These are phyloP conservation scores for Umimayanthus kanabou DNA, from an alignment of 92 coral and sea anemone genomes.

Conservation along the genomic window DNA sequence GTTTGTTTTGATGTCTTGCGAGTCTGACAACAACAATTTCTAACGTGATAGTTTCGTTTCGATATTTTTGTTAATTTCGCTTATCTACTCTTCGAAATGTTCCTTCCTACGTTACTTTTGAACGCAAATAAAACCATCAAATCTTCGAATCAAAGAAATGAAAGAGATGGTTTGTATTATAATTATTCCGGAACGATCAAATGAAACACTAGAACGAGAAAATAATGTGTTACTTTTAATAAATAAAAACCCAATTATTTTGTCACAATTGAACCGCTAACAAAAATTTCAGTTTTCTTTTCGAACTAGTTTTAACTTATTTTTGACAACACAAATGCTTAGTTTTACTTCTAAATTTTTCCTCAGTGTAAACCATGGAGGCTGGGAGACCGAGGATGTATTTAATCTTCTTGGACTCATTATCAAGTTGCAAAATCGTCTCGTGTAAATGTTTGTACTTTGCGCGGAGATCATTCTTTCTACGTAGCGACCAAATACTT, in stretches of 20 bases:
- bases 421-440: not conserved
- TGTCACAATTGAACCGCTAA: not conserved
- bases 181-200: not conserved
- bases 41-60: not conserved
- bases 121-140: not conserved
- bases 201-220: not conserved
- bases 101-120: no score
- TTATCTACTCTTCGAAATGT: not conserved
- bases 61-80: not conserved
- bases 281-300: not conserved
- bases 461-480: not conserved
- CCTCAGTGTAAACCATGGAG: not conserved
- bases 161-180: not conserved
- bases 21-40: not conserved
- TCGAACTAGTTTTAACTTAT: not conserved
- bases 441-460: not conserved
- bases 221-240: constrained; percentile 10
- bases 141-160: no score
- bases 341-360: not conserved
- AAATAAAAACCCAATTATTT: constrained; percentile 17
- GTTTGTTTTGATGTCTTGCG: not conserved
- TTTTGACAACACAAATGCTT: not conserved
- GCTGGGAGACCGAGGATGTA: not conserved
- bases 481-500: not conserved
- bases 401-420: not conserved